These are phyloP conservation scores for Diadumene lineata DNA, from an alignment of 92 coral and sea anemone species.

Conservation along the genomic window DNA sequence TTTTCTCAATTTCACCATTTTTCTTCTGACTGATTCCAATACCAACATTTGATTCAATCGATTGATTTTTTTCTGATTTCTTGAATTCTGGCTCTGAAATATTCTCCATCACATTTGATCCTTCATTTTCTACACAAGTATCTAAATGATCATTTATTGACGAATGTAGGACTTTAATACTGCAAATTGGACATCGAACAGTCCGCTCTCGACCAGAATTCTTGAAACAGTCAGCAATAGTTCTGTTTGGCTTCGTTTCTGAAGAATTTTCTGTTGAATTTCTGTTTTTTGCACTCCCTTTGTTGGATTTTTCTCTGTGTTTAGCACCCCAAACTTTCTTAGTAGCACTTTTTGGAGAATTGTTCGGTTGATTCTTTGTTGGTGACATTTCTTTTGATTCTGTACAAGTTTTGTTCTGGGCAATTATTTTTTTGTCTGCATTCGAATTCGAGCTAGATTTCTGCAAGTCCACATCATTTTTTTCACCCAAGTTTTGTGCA, in stretches of 20 bases:
- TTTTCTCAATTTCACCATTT: background rate
- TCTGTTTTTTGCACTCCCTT: background rate
- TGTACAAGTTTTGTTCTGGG: background rate
- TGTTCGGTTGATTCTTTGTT: background rate
- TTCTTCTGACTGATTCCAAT: background rate
- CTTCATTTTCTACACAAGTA: constrained; percentile 5
- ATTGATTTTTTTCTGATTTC: background rate
- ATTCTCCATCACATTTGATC: background rate
- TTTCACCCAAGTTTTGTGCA: background rate
- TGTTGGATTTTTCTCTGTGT: background rate
- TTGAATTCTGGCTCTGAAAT: background rate
- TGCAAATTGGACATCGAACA: constrained; percentile 79
- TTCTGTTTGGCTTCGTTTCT: constrained; percentile 18
- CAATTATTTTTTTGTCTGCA: background rate
- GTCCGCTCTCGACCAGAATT: constrained; percentile 38
- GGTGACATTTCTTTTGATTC: background rate
- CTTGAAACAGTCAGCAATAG: constrained; percentile 40
- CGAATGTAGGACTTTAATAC: constrained; percentile 41
- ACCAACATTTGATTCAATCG: background rate
- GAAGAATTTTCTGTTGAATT: background rate
- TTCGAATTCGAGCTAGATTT: background rate
- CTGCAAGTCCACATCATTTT: background rate
- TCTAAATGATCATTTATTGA: constrained; percentile 88
- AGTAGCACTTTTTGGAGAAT: background rate
- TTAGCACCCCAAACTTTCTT: background rate